phyloP scores from a whole-genome alignment of 23 tunicate species.

The Trididemnum nubilum region DNA sequence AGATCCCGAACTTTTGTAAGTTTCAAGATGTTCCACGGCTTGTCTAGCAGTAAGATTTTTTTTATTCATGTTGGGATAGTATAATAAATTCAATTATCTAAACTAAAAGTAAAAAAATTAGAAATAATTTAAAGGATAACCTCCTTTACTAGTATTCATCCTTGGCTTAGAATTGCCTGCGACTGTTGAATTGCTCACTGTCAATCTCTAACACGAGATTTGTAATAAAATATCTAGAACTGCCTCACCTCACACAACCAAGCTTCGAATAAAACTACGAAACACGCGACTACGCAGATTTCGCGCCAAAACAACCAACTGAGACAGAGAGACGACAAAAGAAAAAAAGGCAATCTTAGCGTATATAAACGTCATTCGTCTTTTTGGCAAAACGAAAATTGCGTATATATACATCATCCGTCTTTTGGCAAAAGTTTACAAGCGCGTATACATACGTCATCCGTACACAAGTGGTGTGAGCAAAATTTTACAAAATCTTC shows the following conservation, averaged over 20 bases:
- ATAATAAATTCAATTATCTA: slow-evolving; percentile 26
- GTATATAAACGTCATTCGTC: slow-evolving; percentile 26
- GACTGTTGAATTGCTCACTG: slow-evolving; percentile 37
- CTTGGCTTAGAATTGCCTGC: slow-evolving; percentile 38
- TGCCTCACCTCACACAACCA: slow-evolving; percentile 16
- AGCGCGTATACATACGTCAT: no score
- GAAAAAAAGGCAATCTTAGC: slow-evolving; percentile 23
- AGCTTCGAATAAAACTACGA: slow-evolving; percentile 23
- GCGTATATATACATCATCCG: no score
- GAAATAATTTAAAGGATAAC: slow-evolving; percentile 26
- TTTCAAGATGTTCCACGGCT: slow-evolving; percentile 31
- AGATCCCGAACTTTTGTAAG: slow-evolving; percentile 26
- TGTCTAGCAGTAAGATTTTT: slow-evolving; percentile 26
- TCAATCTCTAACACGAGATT: slow-evolving; percentile 34
- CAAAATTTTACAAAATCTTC: no score
- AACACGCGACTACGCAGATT: slow-evolving; percentile 25
- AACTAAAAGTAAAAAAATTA: slow-evolving; percentile 33
- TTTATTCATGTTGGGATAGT: slow-evolving; percentile 36
- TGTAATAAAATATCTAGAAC: slow-evolving; percentile 22
- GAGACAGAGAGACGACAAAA: slow-evolving; percentile 24
- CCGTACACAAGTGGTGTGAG: no score
- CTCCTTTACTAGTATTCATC: slow-evolving; percentile 26
- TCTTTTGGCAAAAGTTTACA: no score
- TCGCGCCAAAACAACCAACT: slow-evolving; percentile 19
- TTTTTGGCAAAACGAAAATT: slow-evolving; percentile 19